Evolutionary conservation across 2,888 invertebrate genomes (phyloP).

Genomic region (Parnassius glacialis): DNA sequence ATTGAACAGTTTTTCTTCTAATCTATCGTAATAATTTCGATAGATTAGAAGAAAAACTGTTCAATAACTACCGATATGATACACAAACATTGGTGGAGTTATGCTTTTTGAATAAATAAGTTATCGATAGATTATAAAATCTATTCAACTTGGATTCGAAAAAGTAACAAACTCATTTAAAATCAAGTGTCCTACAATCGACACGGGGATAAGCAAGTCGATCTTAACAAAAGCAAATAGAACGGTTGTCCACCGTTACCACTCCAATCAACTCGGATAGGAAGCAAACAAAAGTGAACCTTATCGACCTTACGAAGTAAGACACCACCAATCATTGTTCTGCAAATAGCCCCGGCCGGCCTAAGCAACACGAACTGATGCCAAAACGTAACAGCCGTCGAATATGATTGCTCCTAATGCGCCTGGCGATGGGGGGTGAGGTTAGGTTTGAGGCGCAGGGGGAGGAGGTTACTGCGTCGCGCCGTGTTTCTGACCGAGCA

Average conservation of each 20-base stretch:
- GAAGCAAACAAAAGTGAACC: slow-evolving; percentile 46
- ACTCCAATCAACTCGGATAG: slow-evolving; percentile 33
- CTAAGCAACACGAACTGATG: slow-evolving; percentile 76
- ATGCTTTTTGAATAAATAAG: neutral
- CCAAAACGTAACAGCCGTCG: slow-evolving; percentile 78
- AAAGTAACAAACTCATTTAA: slow-evolving; percentile 16
- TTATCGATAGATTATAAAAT: neutral
- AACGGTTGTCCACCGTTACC: slow-evolving; percentile 27
- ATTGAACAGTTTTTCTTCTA: too few species aligned
- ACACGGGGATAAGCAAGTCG: slow-evolving; percentile 24
- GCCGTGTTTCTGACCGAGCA: slow-evolving; percentile 78
- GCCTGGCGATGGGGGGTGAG: slow-evolving; percentile 51
- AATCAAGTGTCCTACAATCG: slow-evolving; percentile 31
- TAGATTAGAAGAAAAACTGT: too few species aligned
- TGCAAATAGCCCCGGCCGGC: slow-evolving; percentile 66
- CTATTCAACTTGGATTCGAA: neutral
- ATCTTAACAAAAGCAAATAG: slow-evolving; percentile 32
- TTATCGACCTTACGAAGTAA: slow-evolving; percentile 58
- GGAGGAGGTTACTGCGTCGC: slow-evolving; percentile 57
- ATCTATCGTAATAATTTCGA: too few species aligned
- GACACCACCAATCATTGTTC: slow-evolving; percentile 75
- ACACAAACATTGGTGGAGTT: too few species aligned
- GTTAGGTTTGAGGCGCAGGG: slow-evolving; percentile 42
- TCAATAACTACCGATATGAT: too few species aligned
- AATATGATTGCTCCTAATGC: slow-evolving; percentile 81